phyloP scores from a whole-genome alignment of 2,888 invertebrate species.

The Spodoptera exigua region DNA sequence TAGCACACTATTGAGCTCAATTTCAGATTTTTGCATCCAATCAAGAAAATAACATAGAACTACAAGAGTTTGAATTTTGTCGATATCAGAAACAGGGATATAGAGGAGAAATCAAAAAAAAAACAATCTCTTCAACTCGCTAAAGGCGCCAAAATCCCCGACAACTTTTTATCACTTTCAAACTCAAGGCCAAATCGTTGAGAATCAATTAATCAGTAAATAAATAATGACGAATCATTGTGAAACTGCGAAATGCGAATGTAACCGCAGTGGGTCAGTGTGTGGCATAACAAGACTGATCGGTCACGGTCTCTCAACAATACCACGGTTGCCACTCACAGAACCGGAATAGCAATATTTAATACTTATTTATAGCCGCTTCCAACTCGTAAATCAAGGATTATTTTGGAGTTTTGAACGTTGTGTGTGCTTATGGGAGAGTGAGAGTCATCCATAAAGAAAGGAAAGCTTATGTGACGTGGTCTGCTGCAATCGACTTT shows the following conservation, averaged over 20 bases:
- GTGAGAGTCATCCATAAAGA: too few species aligned
- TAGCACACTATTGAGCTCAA: too few species aligned
- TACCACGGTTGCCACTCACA: slow-evolving; percentile 50
- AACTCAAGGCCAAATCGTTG: slow-evolving; percentile 33
- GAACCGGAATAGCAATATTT: slow-evolving; percentile 37
- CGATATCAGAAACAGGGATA: too few species aligned
- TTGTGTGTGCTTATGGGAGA: not conserved
- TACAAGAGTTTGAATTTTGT: too few species aligned
- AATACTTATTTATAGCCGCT: slow-evolving; percentile 8
- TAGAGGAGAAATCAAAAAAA: too few species aligned
- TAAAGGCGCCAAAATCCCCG: slow-evolving; percentile 2
- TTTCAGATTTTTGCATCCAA: too few species aligned
- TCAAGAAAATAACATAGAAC: too few species aligned
- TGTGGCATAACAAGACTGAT: slow-evolving; percentile 64
- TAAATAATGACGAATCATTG: slow-evolving; percentile 27
- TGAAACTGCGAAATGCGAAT: slow-evolving; percentile 44
- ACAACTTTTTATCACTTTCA: not conserved
- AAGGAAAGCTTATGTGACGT: too few species aligned
- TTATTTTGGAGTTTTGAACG: slow-evolving; percentile 3
- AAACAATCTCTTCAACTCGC: not conserved
- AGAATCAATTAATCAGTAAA: slow-evolving; percentile 20
- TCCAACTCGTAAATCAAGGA: slow-evolving; percentile 14
- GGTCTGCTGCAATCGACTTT: too few species aligned
- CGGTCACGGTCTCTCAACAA: slow-evolving; percentile 74
- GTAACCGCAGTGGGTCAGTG: slow-evolving; percentile 60